These are phyloP conservation scores for Nomada goodeniana DNA, from an alignment of 2,888 invertebrate species.

Conservation along the genomic window DNA sequence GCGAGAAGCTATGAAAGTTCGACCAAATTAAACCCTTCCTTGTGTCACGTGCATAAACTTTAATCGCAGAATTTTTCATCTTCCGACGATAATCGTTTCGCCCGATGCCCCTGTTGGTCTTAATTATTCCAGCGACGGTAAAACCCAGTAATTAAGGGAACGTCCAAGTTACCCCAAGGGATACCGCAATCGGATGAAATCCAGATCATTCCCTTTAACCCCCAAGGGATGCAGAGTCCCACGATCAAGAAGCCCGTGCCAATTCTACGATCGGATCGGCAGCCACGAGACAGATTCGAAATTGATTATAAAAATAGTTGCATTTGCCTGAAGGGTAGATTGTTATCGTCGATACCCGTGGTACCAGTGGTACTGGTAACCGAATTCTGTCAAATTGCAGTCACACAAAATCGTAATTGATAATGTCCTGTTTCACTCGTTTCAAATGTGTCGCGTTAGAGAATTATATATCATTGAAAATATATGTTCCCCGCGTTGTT, in stretches of 20 bases:
- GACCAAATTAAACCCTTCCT: conserved; percentile 18
- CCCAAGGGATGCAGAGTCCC: conserved; percentile 67
- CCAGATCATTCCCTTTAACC: conserved; percentile 76
- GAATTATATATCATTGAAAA: neutral
- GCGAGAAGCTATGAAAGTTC: conserved; percentile 7
- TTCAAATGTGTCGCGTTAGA: neutral
- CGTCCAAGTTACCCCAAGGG: conserved; percentile 74
- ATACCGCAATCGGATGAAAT: conserved; percentile 74
- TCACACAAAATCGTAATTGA: neutral
- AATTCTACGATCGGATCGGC: conserved; percentile 56
- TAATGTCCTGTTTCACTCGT: neutral
- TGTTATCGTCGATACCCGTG: conserved; percentile 78
- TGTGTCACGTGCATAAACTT: conserved; percentile 34
- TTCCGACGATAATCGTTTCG: conserved; percentile 50
- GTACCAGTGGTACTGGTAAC: conserved; percentile 76
- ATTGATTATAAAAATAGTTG: conserved; percentile 65
- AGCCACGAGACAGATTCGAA: conserved; percentile 53
- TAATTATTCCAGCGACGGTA: conserved; percentile 70
- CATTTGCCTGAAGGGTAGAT: conserved; percentile 65
- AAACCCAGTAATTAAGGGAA: conserved; percentile 80
- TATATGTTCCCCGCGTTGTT: neutral
- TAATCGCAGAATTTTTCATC: conserved; percentile 53
- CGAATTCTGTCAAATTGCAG: conserved; percentile 27
- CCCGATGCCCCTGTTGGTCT: conserved; percentile 51
- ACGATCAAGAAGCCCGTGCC: conserved; percentile 61